Base-by-base conservation (phyloP, 2,113 vertebrate genomes). In the Sylvilagus bachmani region DNA sequence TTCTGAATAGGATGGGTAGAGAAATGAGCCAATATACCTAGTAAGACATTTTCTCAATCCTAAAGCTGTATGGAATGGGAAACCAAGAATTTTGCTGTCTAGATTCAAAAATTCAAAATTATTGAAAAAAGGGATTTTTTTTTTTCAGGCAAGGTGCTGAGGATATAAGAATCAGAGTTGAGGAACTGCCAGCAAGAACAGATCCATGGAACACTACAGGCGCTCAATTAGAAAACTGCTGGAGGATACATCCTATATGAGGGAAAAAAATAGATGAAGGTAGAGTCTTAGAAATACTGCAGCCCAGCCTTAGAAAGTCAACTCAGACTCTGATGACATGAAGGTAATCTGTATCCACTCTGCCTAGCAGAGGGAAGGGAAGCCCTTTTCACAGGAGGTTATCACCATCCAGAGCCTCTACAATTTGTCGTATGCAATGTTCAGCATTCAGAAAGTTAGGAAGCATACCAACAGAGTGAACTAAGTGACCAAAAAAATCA, bases 21-120 rank as follows among this genome's bases (percentile, higher is more conserved):
- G 22, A 77, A 27, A 21, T 77, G 33, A 73, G 74, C 73, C 67
- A 51, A 38, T 58, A 74, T 78, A 11, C 81, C 44, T 75, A 29
- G 73, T 75, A 62, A 82, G 36, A 69, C 44, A 77, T 64, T 89
- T 71, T 80, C 67, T 93, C 44, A 81, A 89, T 82, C 86, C 95
- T 82, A 38, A 93, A 58, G 33, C 17, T 75, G 13, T 62, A 17
- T 2, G 58, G 24, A 84, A 90, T 75, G 53, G 5, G 75, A 75
- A 11, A 25, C 67, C 83, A 84, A 64, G 51, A 88, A 62, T 25
- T 3, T 13, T 87, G 6, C 55, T 55, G 38, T 44, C 74, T 49
- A 55, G 25, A 93, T 82, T 33, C 4, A 44, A 75, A 27, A 75
- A 55, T 82, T 83, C 78, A 78, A 86, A 69, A 31, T 89, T 58